Conservation (phyloP, 2,113 vertebrate genomes). For the Tragulus kanchil region DNA sequence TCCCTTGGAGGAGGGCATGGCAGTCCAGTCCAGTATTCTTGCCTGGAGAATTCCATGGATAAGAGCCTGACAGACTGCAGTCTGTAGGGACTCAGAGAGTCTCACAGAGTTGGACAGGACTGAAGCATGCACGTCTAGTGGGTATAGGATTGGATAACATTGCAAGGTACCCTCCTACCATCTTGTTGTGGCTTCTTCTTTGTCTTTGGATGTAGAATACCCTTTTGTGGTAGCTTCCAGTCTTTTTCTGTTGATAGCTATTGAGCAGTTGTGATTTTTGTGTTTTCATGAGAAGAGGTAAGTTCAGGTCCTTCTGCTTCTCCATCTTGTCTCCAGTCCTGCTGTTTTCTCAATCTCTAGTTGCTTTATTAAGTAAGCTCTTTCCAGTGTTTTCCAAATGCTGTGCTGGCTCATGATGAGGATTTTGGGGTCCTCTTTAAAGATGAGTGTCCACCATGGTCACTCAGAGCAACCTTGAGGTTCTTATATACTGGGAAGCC, state of each 20-base stretch:
- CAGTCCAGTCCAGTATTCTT: neutral
- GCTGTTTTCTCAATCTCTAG: neutral
- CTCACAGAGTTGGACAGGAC: neutral
- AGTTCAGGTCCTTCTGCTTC: neutral
- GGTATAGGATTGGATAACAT: too few relatives aligned
- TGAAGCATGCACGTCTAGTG: neutral
- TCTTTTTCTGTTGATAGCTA: neutral
- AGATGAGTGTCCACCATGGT: neutral
- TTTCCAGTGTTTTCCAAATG: neutral
- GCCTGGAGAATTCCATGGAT: neutral
- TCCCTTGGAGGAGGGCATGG: neutral
- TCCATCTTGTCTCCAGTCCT: neutral
- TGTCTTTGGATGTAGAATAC: neutral
- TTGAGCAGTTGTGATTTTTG: neutral
- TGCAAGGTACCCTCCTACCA: neutral
- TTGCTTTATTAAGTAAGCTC: conserved; percentile 7
- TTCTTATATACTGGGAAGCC: neutral
- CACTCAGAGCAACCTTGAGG: neutral
- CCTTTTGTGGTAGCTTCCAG: neutral
- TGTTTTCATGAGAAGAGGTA: neutral
- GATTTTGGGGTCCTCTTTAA: neutral
- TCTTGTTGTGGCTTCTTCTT: neutral
- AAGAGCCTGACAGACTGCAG: neutral
- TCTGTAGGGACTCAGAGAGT: neutral
- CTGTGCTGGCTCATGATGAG: neutral